Evolutionary conservation across 2,797 vertebrate genomes (phyloP).

Genomic region (Mallotus villosus): DNA sequence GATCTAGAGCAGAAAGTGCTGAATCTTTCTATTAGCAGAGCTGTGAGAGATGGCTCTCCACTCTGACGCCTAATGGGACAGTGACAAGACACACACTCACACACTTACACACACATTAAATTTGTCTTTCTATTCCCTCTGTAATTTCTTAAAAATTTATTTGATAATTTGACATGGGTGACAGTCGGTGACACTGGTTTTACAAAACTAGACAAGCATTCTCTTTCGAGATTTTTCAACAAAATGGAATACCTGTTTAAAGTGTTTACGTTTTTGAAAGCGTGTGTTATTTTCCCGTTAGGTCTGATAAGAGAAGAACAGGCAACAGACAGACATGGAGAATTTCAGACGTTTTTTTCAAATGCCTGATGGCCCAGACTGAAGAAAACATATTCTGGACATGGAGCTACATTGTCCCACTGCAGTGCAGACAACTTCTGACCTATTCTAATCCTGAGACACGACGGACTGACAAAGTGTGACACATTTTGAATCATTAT

Average conservation of each 20-base stretch:
- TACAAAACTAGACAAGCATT: background rate
- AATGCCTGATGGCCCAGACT: background rate
- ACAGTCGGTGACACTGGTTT: background rate
- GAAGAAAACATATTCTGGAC: background rate
- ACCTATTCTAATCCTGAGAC: slow-evolving; percentile 27
- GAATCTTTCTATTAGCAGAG: slow-evolving; percentile 93
- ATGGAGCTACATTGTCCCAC: background rate
- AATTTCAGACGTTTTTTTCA: background rate
- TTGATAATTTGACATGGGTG: background rate
- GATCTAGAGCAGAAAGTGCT: slow-evolving; percentile 94
- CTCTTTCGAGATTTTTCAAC: background rate
- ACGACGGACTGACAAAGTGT: slow-evolving; percentile 36
- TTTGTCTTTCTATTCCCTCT: background rate
- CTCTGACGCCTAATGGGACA: slow-evolving; percentile 64
- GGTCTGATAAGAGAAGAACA: background rate
- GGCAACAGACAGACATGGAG: background rate
- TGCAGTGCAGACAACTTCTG: slow-evolving; percentile 22
- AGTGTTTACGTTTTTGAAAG: background rate
- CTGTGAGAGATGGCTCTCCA: slow-evolving; percentile 88
- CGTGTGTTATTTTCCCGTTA: background rate
- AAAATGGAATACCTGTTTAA: background rate
- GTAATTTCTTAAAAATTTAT: background rate
- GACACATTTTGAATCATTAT: slow-evolving; percentile 50
- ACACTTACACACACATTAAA: slow-evolving; percentile 10
- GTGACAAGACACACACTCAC: slow-evolving; percentile 45